A percentile compares a stretch with the other conserved stretches of the same genome.
These are phyloP conservation scores for Ernsta delagoae DNA, from an alignment of 2,888 invertebrate genomes.

Conservation along the genomic window DNA sequence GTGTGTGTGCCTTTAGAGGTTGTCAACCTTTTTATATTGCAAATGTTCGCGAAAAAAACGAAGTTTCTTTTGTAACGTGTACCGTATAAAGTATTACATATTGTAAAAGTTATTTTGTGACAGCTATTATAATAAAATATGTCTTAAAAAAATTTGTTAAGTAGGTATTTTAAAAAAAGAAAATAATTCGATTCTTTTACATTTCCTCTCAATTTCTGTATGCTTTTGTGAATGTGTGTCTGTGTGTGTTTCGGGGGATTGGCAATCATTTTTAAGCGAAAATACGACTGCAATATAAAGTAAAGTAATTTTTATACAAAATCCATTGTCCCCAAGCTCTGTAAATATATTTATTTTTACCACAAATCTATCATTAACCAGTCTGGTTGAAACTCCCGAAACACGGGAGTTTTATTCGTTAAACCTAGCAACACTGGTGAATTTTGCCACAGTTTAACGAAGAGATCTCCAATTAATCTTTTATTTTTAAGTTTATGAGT, in stretches of 20 bases:
- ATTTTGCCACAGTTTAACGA: not conserved
- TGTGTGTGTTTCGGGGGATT: constrained; percentile 2
- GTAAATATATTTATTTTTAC: constrained; percentile 3
- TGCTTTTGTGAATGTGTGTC: not conserved
- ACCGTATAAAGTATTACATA: no score
- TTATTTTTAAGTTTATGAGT: not conserved
- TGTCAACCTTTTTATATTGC: not conserved
- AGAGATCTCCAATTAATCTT: not conserved
- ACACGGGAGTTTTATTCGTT: not conserved
- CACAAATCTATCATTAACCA: not conserved
- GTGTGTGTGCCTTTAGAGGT: constrained; percentile 6
- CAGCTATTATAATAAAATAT: not conserved
- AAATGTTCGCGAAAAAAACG: not conserved
- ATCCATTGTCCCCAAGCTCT: not conserved
- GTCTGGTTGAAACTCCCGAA: not conserved
- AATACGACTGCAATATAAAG: no score
- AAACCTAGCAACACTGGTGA: not conserved
- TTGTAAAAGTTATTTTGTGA: no score
- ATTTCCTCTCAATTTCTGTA: not conserved
- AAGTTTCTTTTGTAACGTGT: not conserved
- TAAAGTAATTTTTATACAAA: no score
- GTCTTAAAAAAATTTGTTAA: no score
- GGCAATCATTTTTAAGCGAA: not conserved
- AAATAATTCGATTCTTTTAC: no score
- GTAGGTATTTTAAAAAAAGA: no score